Evolutionary conservation across 2,797 vertebrate genomes (phyloP).

Genomic region (Nyctibius grandis): DNA sequence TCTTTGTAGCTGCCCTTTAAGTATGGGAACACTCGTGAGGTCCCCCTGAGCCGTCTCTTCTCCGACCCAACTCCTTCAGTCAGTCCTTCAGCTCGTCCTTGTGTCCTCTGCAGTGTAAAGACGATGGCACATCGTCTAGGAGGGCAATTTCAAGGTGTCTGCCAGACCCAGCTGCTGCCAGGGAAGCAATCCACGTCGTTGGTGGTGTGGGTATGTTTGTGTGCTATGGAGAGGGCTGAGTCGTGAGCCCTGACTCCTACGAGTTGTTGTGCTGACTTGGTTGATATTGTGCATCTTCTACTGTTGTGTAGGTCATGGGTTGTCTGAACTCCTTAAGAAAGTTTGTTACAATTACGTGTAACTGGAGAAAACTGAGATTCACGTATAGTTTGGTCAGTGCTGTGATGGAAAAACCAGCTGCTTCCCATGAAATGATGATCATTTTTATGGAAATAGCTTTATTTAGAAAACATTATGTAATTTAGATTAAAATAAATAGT

Average conservation of each 20-base stretch:
- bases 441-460: neutral
- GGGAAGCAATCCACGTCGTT: accelerated
- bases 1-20: too few species aligned
- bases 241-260: neutral
- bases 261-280: accelerated
- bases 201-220: neutral
- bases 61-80: too few species aligned
- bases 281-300: accelerated
- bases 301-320: accelerated
- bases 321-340: neutral
- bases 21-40: too few species aligned
- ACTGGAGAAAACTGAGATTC: neutral
- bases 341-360: accelerated
- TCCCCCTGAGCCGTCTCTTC: too few species aligned
- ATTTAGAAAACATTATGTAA: neutral
- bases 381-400: neutral
- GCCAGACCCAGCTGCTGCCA: neutral
- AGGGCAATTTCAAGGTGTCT: neutral
- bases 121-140: accelerated
- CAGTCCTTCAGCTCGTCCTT: neutral
- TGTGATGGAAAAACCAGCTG: neutral
- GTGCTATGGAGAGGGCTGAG: neutral
- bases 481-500: neutral
- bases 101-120: neutral
- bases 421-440: neutral